These are phyloP conservation scores for Drosophila tristis DNA, from an alignment of 1,140 invertebrate genomes.

Conservation along the genomic window DNA sequence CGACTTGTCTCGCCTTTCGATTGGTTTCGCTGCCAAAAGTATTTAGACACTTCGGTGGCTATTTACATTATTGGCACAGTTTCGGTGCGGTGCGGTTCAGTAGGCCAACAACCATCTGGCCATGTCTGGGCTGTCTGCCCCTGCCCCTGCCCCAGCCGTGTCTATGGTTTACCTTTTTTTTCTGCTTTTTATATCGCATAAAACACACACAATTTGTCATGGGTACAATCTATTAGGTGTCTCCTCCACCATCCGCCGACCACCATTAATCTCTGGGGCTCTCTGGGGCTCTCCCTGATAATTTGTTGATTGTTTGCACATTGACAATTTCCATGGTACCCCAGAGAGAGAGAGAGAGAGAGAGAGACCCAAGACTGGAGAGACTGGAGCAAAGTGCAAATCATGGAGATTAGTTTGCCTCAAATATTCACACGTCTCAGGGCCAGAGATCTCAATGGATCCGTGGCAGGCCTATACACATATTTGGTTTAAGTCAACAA, in stretches of 20 bases:
- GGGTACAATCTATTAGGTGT: constrained; percentile 38
- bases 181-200: constrained; percentile 38
- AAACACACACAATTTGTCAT: constrained; percentile 48
- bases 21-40: constrained; percentile 50
- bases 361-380: neutral
- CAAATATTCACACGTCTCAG: constrained; percentile 68
- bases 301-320: constrained; percentile 61
- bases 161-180: constrained; percentile 43
- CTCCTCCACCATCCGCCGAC: constrained; percentile 3
- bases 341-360: neutral
- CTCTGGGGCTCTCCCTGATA: constrained; percentile 21
- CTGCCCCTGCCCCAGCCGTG: too few relatives aligned
- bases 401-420: constrained; percentile 39
- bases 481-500: constrained; percentile 58
- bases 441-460: constrained; percentile 30
- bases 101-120: constrained; percentile 46
- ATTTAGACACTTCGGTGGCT: constrained; percentile 34
- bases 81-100: constrained; percentile 37
- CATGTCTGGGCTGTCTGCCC: neutral
- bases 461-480: constrained; percentile 51
- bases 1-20: constrained; percentile 48
- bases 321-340: constrained; percentile 19
- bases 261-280: constrained; percentile 43
- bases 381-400: constrained; percentile 56
- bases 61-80: constrained; percentile 49